Percentiles rank a stretch among this genome's conserved stretches.
Evolutionary conservation across 2,113 vertebrate species (phyloP).

Genomic region (Condylura cristata): DNA sequence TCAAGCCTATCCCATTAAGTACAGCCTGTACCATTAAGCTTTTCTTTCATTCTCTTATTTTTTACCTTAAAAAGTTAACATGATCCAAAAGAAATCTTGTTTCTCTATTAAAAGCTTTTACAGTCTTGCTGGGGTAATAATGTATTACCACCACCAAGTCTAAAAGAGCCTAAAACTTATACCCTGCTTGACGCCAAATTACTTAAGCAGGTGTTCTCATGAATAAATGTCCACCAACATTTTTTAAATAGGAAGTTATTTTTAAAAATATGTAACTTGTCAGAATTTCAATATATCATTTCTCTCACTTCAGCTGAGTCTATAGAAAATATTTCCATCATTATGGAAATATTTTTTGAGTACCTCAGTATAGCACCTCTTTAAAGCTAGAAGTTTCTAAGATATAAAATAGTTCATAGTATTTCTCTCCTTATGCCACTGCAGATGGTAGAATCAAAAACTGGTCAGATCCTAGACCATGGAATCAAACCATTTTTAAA

Average conservation of each 20-base stretch:
- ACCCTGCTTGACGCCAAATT: constrained; percentile 66
- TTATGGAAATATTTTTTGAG: constrained; percentile 48
- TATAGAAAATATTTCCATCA: constrained; percentile 55
- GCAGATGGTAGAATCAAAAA: constrained; percentile 24
- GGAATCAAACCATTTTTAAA: constrained; percentile 14
- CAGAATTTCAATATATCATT: constrained; percentile 41
- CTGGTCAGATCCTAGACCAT: neutral
- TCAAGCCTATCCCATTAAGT: constrained; percentile 46
- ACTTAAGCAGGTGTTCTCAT: constrained; percentile 56
- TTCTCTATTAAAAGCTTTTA: constrained; percentile 54
- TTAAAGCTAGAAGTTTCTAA: constrained; percentile 26
- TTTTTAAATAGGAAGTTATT: constrained; percentile 69
- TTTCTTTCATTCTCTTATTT: constrained; percentile 62
- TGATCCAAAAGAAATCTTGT: constrained; percentile 60
- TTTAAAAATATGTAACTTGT: constrained; percentile 57
- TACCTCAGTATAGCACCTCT: neutral
- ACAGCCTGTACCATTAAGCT: constrained; percentile 54
- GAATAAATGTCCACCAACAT: constrained; percentile 73
- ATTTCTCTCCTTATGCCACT: neutral
- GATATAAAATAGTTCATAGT: neutral
- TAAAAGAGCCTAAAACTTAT: constrained; percentile 65
- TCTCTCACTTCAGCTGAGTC: constrained; percentile 30
- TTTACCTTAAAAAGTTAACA: constrained; percentile 9
- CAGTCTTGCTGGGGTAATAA: constrained; percentile 64
- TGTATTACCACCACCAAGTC: constrained; percentile 55